Base-by-base conservation (phyloP, 2,888 invertebrate genomes). In the Auanema freiburgensis region DNA sequence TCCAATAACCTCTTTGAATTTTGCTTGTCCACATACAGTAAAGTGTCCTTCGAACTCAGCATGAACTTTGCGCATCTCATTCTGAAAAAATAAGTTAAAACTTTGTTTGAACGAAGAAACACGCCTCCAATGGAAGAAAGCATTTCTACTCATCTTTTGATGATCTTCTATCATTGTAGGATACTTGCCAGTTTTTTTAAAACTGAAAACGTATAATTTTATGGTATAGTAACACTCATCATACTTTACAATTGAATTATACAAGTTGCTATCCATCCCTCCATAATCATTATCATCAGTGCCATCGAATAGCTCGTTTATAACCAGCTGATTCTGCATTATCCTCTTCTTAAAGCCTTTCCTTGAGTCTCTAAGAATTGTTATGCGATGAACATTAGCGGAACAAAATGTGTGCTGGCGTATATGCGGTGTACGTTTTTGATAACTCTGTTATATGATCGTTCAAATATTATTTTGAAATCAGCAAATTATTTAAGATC, bases 281-380 rank as follows among this genome's bases (percentile, higher is more conserved):
- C 46, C 46, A 21, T 46, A 46, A 16, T 21, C 46, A 46, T 46
- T 21, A 46, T 46, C 46, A 46, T 46, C 46, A 46, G 46, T 46
- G 4, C 10, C 16, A 21, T 46, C 46, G 21, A 46, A 46, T 6
- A 46, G 46, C 21, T 46, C 33, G 8, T 33, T 33, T 33, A 33
- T 33, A 3, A 33, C 33, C 33, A 33, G 33, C 33, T 33, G 33
- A 33, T 33, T 3, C 8, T 33, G 33, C 33, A 33, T 33, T 33
- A 33, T 33, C 33, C 33, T 33, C 4, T 33, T 8, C 33, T 33
- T 5, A 33, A 3, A 5, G 3, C 4, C 33, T 33, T 33, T 33
- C 33, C 4, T 33, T 33, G 33, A 5, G 33, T 33, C 33, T 8
- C 33, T 33, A 8, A 33, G n/a, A 33, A 8, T 3, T 3, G 33